Base-by-base conservation (phyloP, 2,113 vertebrate genomes). In the Pavo muticus region DNA sequence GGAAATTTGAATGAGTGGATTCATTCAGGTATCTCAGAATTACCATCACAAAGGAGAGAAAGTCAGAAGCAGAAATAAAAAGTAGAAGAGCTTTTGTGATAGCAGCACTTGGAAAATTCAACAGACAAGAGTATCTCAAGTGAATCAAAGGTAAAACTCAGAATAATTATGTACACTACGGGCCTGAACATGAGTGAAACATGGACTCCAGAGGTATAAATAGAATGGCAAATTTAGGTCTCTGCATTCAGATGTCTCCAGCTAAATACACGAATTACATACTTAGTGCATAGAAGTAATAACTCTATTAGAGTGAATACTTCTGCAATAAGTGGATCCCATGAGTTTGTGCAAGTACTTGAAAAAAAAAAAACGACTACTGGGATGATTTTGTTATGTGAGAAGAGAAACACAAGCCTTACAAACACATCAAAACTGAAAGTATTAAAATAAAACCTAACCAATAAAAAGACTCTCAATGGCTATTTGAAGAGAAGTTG, bases 11-110 rank as follows among this genome's bases (percentile, higher is more conserved):
- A 82, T 88, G 45, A 77, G 76, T 80, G 60, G 12, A 88, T 93
- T 93, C 76, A 86, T 86, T 91, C 68, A 71, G 67, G 67, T 90
- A 90, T 61, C 39, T 88, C 50, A 56, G 39, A 88, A 96, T 94
- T 94, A 93, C 9, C 79, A 91, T 90, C 83, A 93, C 83, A 96
- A 96, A 91, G 60, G 27, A 77, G 47, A 69, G 42, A 80, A 88
- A 88, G 27, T 60, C 64, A 86, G 88, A 90, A 86, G 60, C 45
- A 80, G 64, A 90, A 86, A 90, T 91, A 79, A 95, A 84, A 95
- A 90, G 68, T 54, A 83, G 25, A 86, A 88, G 73, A 77, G 35
- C 35, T 74, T 96, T 88, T 91, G 16, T 84, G 69, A 88, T 45
- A 90, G 15, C 20, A 91, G 50, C 35, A 70, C 71, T 91, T 85